Base-by-base conservation (phyloP, 2,888 invertebrate genomes). In the Troilus luridus region DNA sequence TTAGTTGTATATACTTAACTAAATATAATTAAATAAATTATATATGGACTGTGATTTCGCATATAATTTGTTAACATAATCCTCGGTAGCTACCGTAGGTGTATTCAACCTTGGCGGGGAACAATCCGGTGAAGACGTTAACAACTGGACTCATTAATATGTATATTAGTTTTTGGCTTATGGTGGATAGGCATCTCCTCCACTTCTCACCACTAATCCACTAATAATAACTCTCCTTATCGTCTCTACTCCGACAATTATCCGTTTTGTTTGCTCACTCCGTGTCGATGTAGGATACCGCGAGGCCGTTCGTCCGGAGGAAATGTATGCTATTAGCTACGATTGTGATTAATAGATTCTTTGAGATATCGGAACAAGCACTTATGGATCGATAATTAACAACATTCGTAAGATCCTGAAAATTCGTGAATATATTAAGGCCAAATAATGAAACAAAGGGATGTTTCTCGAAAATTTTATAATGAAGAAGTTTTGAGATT, bases 191-290 rank as follows among this genome's bases (percentile, higher is more conserved):
- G 54, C n/a, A 85, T 85, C 85, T 85, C 56, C 12, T n/a, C 56
- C 21, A 85, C 56, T 85, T 85, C 85, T 85, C 85, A 85, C 56
- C 56, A 19, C 54, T 85, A 85, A 85, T 85, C 56, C 85, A 85
- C 56, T 85, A 85, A 85, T 85, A 56, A 85, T 85, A 21, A 54
- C 56, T 56, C n/a, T 56, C 56, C 72, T 77, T 41, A 72, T 72
- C 72, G 8, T 19, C 1, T 21, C 19, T 62, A 6, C 10, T 67
- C 85, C 56, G 85, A 85, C 56, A 85, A 85, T 85, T 85, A 85
- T 85, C 56, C 56, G 72, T 77, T 85, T 85, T 85, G 85, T 85
- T 85, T 85, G 85, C 56, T 56, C 8, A 81, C 14, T 11, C 64
- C 8, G 9, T 67, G 24, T 24, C 67, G 27, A 41, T 12, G 72